Percentiles rank a stretch among this genome's conserved stretches.
phyloP scores from a whole-genome alignment of 2,888 invertebrate species.

The Falcaria lacertinaria region DNA sequence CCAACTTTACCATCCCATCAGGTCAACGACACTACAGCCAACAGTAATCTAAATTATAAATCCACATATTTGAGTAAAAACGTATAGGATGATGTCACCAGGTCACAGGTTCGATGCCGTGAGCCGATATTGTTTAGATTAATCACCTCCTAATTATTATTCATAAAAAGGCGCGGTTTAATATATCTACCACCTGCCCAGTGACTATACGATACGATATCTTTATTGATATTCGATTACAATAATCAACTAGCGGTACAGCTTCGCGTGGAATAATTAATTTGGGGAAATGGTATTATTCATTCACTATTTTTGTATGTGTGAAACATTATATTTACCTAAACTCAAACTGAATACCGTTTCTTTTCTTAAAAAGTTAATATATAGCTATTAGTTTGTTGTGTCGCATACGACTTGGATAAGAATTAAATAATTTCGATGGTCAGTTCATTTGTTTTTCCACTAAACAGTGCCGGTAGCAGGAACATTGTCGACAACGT shows the following conservation, averaged over 20 bases:
- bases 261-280: background rate
- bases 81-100: slow-evolving; percentile 13
- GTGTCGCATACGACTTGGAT: too few relatives aligned
- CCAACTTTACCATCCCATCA: background rate
- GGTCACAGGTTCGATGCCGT: slow-evolving; percentile 14
- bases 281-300: too few relatives aligned
- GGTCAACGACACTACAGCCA: slow-evolving; percentile 13
- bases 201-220: background rate
- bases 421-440: too few relatives aligned
- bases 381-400: too few relatives aligned
- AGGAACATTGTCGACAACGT: too few relatives aligned
- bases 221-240: background rate
- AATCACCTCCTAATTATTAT: slow-evolving; percentile 2
- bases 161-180: slow-evolving; percentile 1
- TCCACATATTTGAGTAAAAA: slow-evolving; percentile 23
- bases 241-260: background rate
- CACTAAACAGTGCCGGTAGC: too few relatives aligned
- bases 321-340: too few relatives aligned
- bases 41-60: slow-evolving; percentile 15
- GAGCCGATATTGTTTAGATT: background rate
- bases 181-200: background rate
- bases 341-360: too few relatives aligned
- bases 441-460: too few relatives aligned
- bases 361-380: too few relatives aligned
- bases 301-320: too few relatives aligned